Conservation (phyloP, 2,888 invertebrate genomes). For the Xylota segnis region DNA sequence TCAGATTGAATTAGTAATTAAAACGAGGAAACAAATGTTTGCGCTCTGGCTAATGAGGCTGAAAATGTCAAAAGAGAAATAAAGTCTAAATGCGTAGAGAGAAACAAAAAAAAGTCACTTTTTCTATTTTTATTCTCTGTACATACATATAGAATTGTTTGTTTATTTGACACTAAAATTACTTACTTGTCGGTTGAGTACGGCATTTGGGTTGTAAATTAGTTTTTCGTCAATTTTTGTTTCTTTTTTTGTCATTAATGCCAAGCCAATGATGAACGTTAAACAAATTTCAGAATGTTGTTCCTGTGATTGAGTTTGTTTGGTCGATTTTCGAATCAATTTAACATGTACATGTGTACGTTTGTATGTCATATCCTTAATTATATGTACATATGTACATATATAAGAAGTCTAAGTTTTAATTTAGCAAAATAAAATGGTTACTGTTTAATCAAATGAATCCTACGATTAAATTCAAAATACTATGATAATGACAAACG, state of each 20-base stretch:
- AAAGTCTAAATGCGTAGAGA: background rate
- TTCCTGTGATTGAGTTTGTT: slow-evolving; percentile 2
- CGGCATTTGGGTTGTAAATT: background rate
- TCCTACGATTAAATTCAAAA: background rate
- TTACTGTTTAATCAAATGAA: background rate
- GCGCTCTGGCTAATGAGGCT: background rate
- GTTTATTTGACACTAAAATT: background rate
- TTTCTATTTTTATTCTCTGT: background rate
- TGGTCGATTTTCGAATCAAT: slow-evolving; percentile 7
- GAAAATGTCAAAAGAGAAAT: background rate
- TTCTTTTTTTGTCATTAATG: background rate
- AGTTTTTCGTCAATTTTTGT: background rate
- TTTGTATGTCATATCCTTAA: background rate
- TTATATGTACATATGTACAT: background rate
- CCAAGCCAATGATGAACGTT: background rate
- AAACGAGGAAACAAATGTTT: slow-evolving; percentile 7
- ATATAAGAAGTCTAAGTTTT: too few relatives aligned
- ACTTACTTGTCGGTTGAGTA: background rate
- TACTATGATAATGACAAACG: slow-evolving; percentile 1
- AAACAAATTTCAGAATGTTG: background rate
- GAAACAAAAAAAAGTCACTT: background rate
- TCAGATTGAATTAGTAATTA: background rate
- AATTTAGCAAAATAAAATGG: background rate
- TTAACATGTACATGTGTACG: background rate
- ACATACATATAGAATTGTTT: background rate